Evolutionary conservation across 2,888 invertebrate genomes (phyloP).

Genomic region (Ochropacha duplaris): DNA sequence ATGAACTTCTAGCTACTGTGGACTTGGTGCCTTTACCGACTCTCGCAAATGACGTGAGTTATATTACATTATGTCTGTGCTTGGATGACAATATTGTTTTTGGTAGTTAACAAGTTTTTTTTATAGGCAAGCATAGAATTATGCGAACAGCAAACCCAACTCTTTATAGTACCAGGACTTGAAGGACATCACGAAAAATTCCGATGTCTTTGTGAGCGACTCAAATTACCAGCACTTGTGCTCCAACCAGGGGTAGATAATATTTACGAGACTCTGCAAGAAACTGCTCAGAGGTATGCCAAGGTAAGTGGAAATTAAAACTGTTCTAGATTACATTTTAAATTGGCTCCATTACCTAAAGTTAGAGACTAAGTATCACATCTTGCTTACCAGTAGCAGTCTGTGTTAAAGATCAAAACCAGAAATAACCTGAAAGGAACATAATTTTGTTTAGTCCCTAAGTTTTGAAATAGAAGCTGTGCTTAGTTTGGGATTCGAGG

Average conservation of each 20-base stretch:
- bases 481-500: no score
- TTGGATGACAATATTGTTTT: background rate
- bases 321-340: no score
- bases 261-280: conserved; percentile 36
- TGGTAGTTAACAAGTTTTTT: background rate
- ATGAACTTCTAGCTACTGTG: conserved; percentile 39
- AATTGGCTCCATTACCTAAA: no score
- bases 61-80: background rate
- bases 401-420: no score
- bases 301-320: conserved; percentile 27
- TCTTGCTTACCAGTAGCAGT: no score
- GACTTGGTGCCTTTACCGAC: conserved; percentile 38
- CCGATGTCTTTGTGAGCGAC: conserved; percentile 36
- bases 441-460: no score
- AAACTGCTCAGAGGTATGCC: conserved; percentile 44
- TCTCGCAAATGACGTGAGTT: conserved; percentile 13
- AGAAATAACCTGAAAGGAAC: no score
- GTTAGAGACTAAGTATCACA: no score
- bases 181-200: conserved; percentile 50
- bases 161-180: conserved; percentile 50
- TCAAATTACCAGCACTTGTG: conserved; percentile 45
- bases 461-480: no score
- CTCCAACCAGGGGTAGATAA: conserved; percentile 48
- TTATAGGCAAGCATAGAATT: background rate
- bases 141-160: background rate